Base-by-base conservation (phyloP, 2,113 vertebrate species). In the Crotalus horridus region DNA sequence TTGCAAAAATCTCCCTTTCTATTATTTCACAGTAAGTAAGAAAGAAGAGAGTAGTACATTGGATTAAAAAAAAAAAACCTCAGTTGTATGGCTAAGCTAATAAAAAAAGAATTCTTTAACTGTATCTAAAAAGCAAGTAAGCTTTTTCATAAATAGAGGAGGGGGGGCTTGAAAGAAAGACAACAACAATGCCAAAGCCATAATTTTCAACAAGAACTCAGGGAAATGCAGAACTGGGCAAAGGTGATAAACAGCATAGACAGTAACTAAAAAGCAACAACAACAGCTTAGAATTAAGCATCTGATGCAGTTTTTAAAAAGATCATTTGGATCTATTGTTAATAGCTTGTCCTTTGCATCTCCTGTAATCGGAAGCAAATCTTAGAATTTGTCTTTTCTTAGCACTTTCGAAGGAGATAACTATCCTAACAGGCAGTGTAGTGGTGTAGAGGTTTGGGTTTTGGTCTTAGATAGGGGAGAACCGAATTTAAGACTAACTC, bases 1-100 rank as follows among this genome's bases (percentile, higher is more conserved):
- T 97, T 95, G 96, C 96, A 97, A 96, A 97, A 96, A 92, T 95
- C 92, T 95, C 51, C 43, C 95, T 97, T 97, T 97, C 96, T 95
- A 97, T 97, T 97, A 96, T 95, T 96, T 96, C 96, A 93, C 94
- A 95, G 96, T 95, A 95, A 95, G 94, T 17, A 43, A 94, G 96
- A 93, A 89, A 93, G 61, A 87, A 86, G 81, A 12, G 39, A 96
- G 93, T 93, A 93, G 88, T 87, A 90, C 93, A 93, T 86, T 96
- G 94, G 94, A 95, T 95, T 86, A 94, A 96, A 59, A 85, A 58
- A n/a, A 29, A 64, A 24, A 95, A 39, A 39, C 39, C 97, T 96
- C 91, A 0, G 0, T 96, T 94, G 89, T 95, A 90, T 59, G 94
- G 91, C 92, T 95, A 94, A 92, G 92, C 93, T 94, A 93, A 88